Base-by-base conservation (phyloP, 2,888 invertebrate genomes). In the Caenorhabditis panamensis region DNA sequence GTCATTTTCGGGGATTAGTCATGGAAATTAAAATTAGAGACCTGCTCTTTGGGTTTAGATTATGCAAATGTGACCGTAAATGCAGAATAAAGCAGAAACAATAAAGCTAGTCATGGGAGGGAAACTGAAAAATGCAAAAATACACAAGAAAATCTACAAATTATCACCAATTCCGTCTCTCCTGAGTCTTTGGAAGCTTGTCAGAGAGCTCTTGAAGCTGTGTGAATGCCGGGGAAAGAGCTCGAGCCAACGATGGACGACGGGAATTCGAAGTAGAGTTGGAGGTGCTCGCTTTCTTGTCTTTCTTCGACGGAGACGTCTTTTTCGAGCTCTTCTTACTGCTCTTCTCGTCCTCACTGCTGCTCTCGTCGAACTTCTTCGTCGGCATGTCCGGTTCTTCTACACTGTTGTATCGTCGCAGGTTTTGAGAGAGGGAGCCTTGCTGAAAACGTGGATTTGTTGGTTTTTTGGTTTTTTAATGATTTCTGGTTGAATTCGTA, bases 301-400 rank as follows among this genome's bases (percentile, higher is more conserved):
- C n/a, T n/a, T n/a, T n/a, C n/a, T n/a, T n/a, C n/a, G n/a, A n/a
- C n/a, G n/a, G n/a, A n/a, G 9, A n/a, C 28, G 47, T 67, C 22
- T 53, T 61, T 20, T 78, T 79, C 28, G 66, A 64, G 2, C 56
- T 13, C 44, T 79, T 79, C 22, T 79, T 79, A 63, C 72, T 73
- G 61, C 67, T 62, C 41, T 67, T 63, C 49, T 82, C 73, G 3
- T 82, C 84, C 11, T 84, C 84, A 69, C 79, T 79, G 71, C 79
- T 79, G 22, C 77, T 77, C 31, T 84, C 84, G 44, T 84, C 84
- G 37, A 82, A 82, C 26, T 79, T 82, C 56, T 84, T 84, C 13
- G 61, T 79, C n/a, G 68, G 59, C n/a, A 56, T 51, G 31, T 79
- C 79, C 1, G 81, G 81, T 51, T 75, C 81, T 36, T 81, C 81